These are phyloP conservation scores for Diprion similis DNA, from an alignment of 1,140 invertebrate genomes.

Conservation along the genomic window DNA sequence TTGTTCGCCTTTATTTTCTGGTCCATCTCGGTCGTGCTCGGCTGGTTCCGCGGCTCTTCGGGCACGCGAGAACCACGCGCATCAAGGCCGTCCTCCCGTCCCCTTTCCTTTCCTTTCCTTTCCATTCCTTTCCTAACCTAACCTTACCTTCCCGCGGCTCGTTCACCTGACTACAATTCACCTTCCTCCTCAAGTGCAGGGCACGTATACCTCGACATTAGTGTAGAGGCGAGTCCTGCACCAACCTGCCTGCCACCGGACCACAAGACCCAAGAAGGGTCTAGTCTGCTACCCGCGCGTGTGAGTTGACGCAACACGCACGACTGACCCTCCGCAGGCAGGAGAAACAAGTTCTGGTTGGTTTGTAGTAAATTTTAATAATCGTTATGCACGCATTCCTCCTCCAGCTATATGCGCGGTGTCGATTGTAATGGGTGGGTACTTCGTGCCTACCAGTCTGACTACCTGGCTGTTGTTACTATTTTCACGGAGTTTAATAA, in stretches of 20 bases:
- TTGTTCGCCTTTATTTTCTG: background rate
- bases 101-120: background rate
- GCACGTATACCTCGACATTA: too few relatives aligned
- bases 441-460: too few relatives aligned
- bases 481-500: too few relatives aligned
- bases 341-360: background rate
- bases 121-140: background rate
- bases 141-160: background rate
- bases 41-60: slow-evolving; percentile 45
- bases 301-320: too few relatives aligned
- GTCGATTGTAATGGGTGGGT: too few relatives aligned
- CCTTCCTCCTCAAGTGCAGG: background rate
- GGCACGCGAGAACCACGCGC: slow-evolving; percentile 64
- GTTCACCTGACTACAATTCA: slow-evolving; percentile 7
- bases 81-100: slow-evolving; percentile 55
- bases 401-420: too few relatives aligned
- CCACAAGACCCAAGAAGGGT: too few relatives aligned
- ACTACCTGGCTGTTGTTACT: too few relatives aligned
- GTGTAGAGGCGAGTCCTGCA: too few relatives aligned
- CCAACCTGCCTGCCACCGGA: too few relatives aligned
- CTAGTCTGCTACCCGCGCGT: too few relatives aligned
- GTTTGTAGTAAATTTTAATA: background rate
- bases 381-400: slow-evolving; percentile 5
- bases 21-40: slow-evolving; percentile 45
- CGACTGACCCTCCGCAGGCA: too few relatives aligned